A percentile compares a stretch with the other conserved stretches of the same genome.
phyloP scores from a whole-genome alignment of 2,888 invertebrate genomes.

The Mactromeris polynyma region DNA sequence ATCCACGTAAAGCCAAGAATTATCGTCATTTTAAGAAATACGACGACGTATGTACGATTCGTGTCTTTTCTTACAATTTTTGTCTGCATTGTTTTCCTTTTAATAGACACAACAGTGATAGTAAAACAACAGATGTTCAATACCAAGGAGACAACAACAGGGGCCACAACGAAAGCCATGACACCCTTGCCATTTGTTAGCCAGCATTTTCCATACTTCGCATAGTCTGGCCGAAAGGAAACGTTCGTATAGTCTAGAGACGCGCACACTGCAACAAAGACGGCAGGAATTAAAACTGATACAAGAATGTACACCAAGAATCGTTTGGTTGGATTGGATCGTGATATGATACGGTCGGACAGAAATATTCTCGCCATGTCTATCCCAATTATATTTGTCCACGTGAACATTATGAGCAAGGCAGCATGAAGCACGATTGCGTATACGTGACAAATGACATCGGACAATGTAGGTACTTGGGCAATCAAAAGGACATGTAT shows the following conservation, averaged over 20 bases:
- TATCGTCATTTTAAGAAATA: constrained; percentile 51
- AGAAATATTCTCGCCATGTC: constrained; percentile 46
- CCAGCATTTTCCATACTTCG: constrained; percentile 40
- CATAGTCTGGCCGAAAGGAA: constrained; percentile 26
- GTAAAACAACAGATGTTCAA: constrained; percentile 35
- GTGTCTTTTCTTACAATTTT: background rate
- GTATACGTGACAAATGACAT: background rate
- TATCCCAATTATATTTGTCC: constrained; percentile 50
- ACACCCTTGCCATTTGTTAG: constrained; percentile 37
- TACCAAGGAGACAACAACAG: constrained; percentile 21
- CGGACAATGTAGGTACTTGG: background rate
- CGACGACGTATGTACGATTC: constrained; percentile 41
- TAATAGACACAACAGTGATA: constrained; percentile 34
- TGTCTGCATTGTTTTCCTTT: constrained; percentile 14
- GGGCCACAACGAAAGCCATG: constrained; percentile 39
- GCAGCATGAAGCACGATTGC: constrained; percentile 35
- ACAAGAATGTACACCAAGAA: constrained; percentile 27
- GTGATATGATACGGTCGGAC: background rate
- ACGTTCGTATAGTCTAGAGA: constrained; percentile 24
- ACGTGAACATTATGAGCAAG: constrained; percentile 40
- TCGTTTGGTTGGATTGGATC: background rate
- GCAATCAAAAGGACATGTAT: constrained; percentile 37
- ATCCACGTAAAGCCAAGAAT: constrained; percentile 58
- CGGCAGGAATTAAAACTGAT: constrained; percentile 5
- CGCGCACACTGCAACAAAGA: background rate